Percentiles rank a stretch among this genome's conserved stretches.
Evolutionary conservation across 2,888 invertebrate genomes (phyloP).

Genomic region (Blastobasis lacticolella): DNA sequence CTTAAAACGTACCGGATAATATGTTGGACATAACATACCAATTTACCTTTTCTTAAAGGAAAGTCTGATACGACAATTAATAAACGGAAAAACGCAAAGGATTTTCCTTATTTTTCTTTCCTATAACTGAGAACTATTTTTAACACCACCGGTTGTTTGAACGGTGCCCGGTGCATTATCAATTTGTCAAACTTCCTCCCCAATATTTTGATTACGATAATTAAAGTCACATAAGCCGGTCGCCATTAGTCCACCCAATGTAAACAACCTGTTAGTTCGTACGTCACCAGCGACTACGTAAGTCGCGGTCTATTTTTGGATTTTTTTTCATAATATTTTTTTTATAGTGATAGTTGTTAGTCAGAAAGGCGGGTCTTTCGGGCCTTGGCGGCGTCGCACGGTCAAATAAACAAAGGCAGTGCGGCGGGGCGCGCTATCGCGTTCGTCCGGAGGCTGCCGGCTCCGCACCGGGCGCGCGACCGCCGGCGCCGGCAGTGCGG

Average conservation of each 20-base stretch:
- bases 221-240: slow-evolving; percentile 1
- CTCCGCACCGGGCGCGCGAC: slow-evolving; percentile 53
- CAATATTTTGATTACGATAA: slow-evolving; percentile 6
- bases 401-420: slow-evolving; percentile 66
- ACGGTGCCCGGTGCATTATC: slow-evolving; percentile 16
- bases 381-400: slow-evolving; percentile 38
- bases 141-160: no score
- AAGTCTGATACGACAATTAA: no score
- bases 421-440: slow-evolving; percentile 53
- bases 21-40: no score
- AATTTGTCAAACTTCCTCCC: slow-evolving; percentile 21
- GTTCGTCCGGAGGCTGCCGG: slow-evolving; percentile 62
- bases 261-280: slow-evolving; percentile 6
- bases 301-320: not conserved
- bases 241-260: slow-evolving; percentile 1
- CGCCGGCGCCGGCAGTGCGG: slow-evolving; percentile 68
- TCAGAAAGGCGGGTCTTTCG: slow-evolving; percentile 23
- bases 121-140: no score
- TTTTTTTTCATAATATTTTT: no score
- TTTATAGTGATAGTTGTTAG: not conserved
- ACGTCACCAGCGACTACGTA: slow-evolving; percentile 8
- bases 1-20: no score
- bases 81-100: no score
- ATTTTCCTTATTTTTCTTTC: no score
- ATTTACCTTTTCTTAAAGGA: no score